phyloP scores from a whole-genome alignment of 2,797 vertebrate species.

The Naso thynnoides region DNA sequence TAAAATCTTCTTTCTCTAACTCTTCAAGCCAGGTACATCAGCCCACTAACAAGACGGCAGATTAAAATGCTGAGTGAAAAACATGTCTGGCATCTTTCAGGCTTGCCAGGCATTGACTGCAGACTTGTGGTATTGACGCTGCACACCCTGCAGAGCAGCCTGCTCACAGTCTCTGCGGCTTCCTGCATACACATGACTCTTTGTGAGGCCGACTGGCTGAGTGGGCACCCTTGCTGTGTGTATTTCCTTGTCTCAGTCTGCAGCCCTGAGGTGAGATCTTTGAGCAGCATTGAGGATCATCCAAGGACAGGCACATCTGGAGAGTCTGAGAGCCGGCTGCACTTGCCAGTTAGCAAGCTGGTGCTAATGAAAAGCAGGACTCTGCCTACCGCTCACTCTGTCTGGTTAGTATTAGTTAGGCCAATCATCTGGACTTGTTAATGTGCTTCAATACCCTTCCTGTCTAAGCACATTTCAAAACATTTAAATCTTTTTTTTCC shows the following conservation, averaged over 20 bases:
- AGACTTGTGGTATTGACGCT: constrained; percentile 62
- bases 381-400: constrained; percentile 42
- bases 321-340: constrained; percentile 38
- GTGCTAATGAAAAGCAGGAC: constrained; percentile 68
- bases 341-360: constrained; percentile 50
- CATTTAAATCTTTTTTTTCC: constrained; percentile 34
- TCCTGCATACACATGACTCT: constrained; percentile 55
- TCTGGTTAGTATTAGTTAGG: constrained; percentile 53
- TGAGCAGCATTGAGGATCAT: constrained; percentile 58
- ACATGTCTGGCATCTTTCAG: constrained; percentile 33
- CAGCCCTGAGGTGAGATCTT: constrained; percentile 70
- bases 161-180: constrained; percentile 64
- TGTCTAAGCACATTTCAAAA: constrained; percentile 20
- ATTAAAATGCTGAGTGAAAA: constrained; percentile 2
- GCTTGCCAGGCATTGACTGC: constrained; percentile 42
- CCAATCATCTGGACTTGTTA: constrained; percentile 26
- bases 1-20: constrained; percentile 1
- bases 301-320: constrained; percentile 62
- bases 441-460: constrained; percentile 14
- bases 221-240: constrained; percentile 49
- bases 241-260: constrained; percentile 66
- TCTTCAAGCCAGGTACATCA: constrained; percentile 31
- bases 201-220: constrained; percentile 42
- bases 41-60: constrained; percentile 3
- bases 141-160: constrained; percentile 56